Evolutionary conservation across 2,797 vertebrate species (phyloP).

Genomic region (Syngnathus rostellatus): DNA sequence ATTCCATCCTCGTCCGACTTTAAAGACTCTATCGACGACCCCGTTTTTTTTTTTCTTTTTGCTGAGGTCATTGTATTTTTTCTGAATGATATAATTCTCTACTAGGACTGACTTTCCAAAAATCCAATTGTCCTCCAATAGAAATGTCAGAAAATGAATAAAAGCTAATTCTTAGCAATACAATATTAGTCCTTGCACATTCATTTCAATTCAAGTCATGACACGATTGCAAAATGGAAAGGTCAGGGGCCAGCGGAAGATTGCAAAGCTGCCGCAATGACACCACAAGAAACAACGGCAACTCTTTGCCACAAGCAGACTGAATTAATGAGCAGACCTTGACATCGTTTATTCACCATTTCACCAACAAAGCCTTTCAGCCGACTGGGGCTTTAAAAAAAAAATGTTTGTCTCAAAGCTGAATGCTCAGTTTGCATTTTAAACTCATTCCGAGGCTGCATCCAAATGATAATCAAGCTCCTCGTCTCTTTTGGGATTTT

Average conservation of each 20-base stretch:
- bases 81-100: too few relatives aligned
- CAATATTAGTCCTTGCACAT: slow-evolving; percentile 25
- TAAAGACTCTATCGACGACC: slow-evolving; percentile 5
- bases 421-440: slow-evolving; percentile 10
- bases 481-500: not conserved
- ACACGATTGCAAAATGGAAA: slow-evolving; percentile 37
- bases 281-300: slow-evolving; percentile 47
- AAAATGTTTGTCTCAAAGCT: slow-evolving; percentile 11
- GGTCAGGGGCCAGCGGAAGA: slow-evolving; percentile 44
- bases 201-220: slow-evolving; percentile 39
- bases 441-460: slow-evolving; percentile 12
- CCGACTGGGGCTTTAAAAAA: not conserved
- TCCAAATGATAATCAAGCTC: not conserved
- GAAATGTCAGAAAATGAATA: not conserved
- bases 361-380: slow-evolving; percentile 2
- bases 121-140: not conserved
- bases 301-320: slow-evolving; percentile 27
- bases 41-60: too few relatives aligned
- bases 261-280: slow-evolving; percentile 32
- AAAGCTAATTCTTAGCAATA: not conserved
- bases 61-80: too few relatives aligned
- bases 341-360: slow-evolving; percentile 34
- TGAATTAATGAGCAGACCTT: slow-evolving; percentile 51
- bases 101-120: too few relatives aligned
- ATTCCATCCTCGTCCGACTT: slow-evolving; percentile 19